Percentiles rank a stretch among this genome's conserved stretches.
These are phyloP conservation scores for Perca schrenkii DNA, from an alignment of 2,113 vertebrate genomes.

Conservation along the genomic window DNA sequence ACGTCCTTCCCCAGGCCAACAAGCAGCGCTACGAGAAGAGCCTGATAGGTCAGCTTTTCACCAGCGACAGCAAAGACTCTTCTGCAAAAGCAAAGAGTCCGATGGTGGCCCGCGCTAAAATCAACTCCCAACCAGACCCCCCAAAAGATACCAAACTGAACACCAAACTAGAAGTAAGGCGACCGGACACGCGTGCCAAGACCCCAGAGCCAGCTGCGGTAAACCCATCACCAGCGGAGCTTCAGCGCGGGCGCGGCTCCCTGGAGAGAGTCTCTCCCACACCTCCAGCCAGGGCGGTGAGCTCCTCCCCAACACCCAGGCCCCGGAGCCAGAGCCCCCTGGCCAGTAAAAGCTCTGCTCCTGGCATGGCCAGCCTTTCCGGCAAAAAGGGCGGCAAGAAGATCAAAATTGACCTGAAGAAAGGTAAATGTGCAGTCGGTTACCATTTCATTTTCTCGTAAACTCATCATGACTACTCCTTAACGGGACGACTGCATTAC, in stretches of 20 bases:
- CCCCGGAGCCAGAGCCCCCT: constrained; percentile 70
- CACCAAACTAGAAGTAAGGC: constrained; percentile 28
- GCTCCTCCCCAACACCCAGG: constrained; percentile 72
- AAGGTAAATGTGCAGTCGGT: constrained; percentile 85
- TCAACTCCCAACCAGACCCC: background rate
- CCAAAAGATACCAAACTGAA: constrained; percentile 11
- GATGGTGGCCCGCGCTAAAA: constrained; percentile 69
- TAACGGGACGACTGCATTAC: background rate
- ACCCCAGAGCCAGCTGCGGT: constrained; percentile 28
- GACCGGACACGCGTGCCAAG: constrained; percentile 45
- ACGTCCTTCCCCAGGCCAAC: constrained; percentile 85
- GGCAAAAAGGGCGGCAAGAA: constrained; percentile 89
- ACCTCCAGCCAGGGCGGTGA: background rate
- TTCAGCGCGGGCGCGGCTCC: background rate
- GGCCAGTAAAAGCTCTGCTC: constrained; percentile 75
- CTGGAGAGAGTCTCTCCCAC: constrained; percentile 48
- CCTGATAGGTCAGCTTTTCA: constrained; percentile 88
- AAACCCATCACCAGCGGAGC: constrained; percentile 4
- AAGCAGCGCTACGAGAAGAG: constrained; percentile 92
- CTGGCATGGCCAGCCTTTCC: constrained; percentile 82
- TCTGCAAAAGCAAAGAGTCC: constrained; percentile 81
- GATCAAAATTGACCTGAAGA: constrained; percentile 93
- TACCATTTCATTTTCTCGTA: background rate
- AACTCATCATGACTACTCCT: background rate
- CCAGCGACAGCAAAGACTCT: constrained; percentile 70